phyloP scores from a whole-genome alignment of 2,113 vertebrate genomes.

The Alethe diademata region DNA sequence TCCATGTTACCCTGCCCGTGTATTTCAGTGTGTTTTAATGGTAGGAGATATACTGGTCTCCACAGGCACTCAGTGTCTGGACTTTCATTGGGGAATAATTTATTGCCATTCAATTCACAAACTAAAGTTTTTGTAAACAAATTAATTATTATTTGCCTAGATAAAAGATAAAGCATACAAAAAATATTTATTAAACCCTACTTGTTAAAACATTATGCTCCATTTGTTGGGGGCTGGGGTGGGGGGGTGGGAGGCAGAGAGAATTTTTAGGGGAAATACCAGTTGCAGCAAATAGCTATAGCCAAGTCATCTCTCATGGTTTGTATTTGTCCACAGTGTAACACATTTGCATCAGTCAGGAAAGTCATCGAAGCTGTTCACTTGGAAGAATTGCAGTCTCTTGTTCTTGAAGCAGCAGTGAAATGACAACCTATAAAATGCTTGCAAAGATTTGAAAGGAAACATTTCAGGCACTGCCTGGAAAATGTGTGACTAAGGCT shows the following conservation, averaged over 20 bases:
- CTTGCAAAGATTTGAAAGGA: conserved; percentile 62
- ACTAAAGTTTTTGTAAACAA: background rate
- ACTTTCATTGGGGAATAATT: background rate
- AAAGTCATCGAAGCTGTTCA: conserved; percentile 58
- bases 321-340: conserved; percentile 61
- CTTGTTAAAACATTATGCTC: background rate
- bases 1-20: background rate
- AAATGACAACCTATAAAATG: conserved; percentile 70
- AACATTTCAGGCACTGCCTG: conserved; percentile 61
- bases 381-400: conserved; percentile 54
- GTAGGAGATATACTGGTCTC: background rate
- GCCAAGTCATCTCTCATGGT: conserved; percentile 52
- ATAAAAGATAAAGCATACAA: background rate
- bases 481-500: conserved; percentile 66
- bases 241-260: background rate
- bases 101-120: background rate
- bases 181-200: background rate
- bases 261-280: conserved; percentile 51
- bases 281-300: conserved; percentile 16
- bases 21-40: background rate
- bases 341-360: conserved; percentile 62
- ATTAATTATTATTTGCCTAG: background rate
- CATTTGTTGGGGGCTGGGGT: background rate
- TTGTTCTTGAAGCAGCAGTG: conserved; percentile 57
- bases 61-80: background rate